Conservation (phyloP, 2,888 invertebrate species). For the Tenthredo livida region DNA sequence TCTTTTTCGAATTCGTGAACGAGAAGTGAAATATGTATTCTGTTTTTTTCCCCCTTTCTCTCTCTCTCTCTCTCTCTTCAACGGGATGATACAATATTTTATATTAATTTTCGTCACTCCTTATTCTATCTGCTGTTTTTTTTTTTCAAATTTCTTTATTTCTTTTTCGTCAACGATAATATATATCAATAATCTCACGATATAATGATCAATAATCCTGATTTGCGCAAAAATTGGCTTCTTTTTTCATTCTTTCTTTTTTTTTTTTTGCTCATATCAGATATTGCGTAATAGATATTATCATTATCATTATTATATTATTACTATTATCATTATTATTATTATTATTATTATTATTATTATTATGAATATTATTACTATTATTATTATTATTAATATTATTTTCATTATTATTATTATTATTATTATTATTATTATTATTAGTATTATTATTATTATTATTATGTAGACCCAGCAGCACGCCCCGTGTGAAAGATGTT, state of each 20-base stretch:
- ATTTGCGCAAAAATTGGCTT: neutral
- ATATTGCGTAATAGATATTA: slow-evolving; percentile 1
- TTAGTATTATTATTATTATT: neutral
- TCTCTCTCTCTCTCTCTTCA: too few species aligned
- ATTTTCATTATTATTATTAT: neutral
- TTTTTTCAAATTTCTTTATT: slow-evolving; percentile 46
- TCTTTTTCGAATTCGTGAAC: neutral
- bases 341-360: neutral
- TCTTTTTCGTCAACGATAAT: slow-evolving; percentile 30
- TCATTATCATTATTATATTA: slow-evolving; percentile 41
- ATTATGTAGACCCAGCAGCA: neutral
- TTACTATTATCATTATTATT: neutral
- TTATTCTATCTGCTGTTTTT: neutral
- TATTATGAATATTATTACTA: neutral
- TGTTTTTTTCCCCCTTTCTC: neutral
- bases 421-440: neutral
- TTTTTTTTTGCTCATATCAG: neutral
- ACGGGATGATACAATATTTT: too few species aligned
- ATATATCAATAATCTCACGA: neutral
- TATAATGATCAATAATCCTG: neutral
- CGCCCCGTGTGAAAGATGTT: slow-evolving; percentile 29
- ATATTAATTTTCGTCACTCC: too few species aligned
- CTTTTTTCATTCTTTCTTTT: neutral
- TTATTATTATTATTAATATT: neutral
- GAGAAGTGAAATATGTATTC: neutral